Conservation (phyloP, 64 coral and sea anemone species). For the Stichodactyla mertensii region DNA sequence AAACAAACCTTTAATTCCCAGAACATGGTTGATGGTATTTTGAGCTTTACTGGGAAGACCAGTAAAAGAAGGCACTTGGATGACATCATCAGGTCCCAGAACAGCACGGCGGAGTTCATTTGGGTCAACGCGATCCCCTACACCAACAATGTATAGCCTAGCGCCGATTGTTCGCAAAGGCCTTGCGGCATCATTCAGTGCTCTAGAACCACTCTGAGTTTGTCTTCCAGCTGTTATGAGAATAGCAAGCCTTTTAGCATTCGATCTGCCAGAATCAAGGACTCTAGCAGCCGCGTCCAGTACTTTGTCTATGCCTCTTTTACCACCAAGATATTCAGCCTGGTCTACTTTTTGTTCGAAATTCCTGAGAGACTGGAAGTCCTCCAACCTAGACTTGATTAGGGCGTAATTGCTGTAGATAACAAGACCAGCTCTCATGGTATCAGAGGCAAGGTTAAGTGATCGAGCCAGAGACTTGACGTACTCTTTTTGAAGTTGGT, state of each 20-base stretch:
- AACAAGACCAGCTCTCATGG: conserved; percentile 13
- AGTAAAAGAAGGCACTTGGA: conserved; percentile 34
- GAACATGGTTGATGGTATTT: conserved; percentile 35
- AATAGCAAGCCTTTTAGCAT: conserved; percentile 49
- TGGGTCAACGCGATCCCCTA: conserved; percentile 29
- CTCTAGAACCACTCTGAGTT: not conserved
- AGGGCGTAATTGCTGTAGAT: not conserved
- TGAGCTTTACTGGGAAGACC: conserved; percentile 35
- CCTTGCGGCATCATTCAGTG: conserved; percentile 49
- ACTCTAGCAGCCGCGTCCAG: conserved; percentile 28
- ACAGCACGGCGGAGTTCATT: conserved; percentile 29
- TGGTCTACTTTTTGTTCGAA: conserved; percentile 37
- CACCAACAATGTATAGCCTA: conserved; percentile 43
- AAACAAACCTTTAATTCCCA: conserved; percentile 34
- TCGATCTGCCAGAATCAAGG: conserved; percentile 22
- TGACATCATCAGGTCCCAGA: conserved; percentile 33
- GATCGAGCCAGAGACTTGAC: conserved; percentile 10
- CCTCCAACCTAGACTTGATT: not conserved
- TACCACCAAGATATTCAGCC: conserved; percentile 6
- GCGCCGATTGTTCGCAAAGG: conserved; percentile 29
- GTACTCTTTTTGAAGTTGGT: conserved; percentile 29
- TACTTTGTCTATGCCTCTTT: conserved; percentile 26
- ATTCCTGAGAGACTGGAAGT: conserved; percentile 5
- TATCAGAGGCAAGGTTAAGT: conserved; percentile 36
- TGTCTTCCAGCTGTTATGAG: conserved; percentile 53